Conservation (phyloP, 2,888 invertebrate species). For the Acrobasis repandana region DNA sequence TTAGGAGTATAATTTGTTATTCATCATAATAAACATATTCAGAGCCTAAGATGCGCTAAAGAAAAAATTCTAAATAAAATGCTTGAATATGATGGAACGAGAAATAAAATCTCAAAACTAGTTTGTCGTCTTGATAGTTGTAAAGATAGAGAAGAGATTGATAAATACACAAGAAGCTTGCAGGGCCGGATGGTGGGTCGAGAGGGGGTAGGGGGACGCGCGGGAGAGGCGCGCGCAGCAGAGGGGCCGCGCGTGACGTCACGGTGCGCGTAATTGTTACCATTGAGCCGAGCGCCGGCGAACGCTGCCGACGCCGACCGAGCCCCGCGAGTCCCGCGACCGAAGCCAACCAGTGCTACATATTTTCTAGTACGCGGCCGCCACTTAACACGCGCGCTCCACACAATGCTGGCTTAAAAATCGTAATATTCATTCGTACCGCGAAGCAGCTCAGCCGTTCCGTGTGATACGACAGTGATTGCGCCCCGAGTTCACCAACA, state of each 20-base stretch:
- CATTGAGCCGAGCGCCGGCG: conserved; percentile 65
- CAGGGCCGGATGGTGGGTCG: conserved; percentile 6
- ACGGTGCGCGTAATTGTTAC: conserved; percentile 60
- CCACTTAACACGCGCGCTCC: conserved; percentile 58
- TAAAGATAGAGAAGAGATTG: neutral
- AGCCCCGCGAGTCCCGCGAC: conserved; percentile 56
- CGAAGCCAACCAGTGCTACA: conserved; percentile 73
- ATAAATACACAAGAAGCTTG: neutral
- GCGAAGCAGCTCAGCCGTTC: conserved; percentile 40
- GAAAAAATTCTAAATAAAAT: too few relatives aligned
- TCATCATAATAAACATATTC: too few relatives aligned
- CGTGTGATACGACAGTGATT: conserved; percentile 34
- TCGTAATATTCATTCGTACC: conserved; percentile 45
- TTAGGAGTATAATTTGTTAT: too few relatives aligned
- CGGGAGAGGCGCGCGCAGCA: conserved; percentile 29
- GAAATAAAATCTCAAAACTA: conserved; percentile 5
- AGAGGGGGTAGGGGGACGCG: conserved; percentile 7
- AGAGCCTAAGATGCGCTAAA: too few relatives aligned
- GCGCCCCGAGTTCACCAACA: conserved; percentile 25
- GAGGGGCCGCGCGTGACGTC: conserved; percentile 60
- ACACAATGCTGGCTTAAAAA: conserved; percentile 35
- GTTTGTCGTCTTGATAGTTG: neutral
- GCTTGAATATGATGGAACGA: neutral
- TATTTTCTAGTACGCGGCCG: conserved; percentile 75
- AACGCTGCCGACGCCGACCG: conserved; percentile 56